A percentile compares a stretch with the other conserved stretches of the same genome.
phyloP scores from a whole-genome alignment of 2,113 vertebrate genomes.

The Lophochroa leadbeateri region DNA sequence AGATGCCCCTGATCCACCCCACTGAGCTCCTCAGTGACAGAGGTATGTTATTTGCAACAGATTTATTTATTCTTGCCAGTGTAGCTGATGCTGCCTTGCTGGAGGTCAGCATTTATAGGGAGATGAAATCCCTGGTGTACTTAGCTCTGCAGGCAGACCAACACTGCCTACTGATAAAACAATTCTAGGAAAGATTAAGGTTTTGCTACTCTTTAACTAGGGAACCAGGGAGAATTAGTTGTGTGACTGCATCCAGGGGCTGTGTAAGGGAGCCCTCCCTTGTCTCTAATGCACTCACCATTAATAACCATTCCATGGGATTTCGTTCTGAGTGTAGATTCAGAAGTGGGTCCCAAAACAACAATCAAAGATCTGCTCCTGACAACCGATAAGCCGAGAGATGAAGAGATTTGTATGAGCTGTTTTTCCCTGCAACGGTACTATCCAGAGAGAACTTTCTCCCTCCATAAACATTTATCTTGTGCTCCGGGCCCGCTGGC shows the following conservation, averaged over 20 bases:
- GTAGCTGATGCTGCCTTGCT: neutral
- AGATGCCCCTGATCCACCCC: neutral
- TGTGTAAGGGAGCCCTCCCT: neutral
- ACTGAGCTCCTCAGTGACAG: neutral
- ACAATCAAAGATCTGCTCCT: neutral
- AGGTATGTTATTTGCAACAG: neutral
- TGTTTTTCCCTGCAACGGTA: neutral
- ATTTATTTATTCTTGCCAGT: neutral
- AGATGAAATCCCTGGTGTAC: conserved; percentile 17
- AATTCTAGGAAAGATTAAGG: conserved; percentile 22
- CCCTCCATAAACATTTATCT: neutral
- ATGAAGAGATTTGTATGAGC: neutral
- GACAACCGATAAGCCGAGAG: neutral
- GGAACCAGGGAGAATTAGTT: conserved; percentile 8
- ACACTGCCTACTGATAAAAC: conserved; percentile 29
- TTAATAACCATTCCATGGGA: neutral
- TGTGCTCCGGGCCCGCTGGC: neutral
- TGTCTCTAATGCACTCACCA: neutral
- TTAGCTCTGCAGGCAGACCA: conserved; percentile 4
- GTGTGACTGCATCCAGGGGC: neutral
- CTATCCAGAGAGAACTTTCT: neutral
- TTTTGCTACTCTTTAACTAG: conserved; percentile 34
- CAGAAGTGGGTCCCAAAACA: neutral
- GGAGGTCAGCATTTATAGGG: neutral
- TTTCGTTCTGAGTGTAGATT: neutral